Evolutionary conservation across 2,888 invertebrate genomes (phyloP).

Genomic region (Agapetus fuscipes): DNA sequence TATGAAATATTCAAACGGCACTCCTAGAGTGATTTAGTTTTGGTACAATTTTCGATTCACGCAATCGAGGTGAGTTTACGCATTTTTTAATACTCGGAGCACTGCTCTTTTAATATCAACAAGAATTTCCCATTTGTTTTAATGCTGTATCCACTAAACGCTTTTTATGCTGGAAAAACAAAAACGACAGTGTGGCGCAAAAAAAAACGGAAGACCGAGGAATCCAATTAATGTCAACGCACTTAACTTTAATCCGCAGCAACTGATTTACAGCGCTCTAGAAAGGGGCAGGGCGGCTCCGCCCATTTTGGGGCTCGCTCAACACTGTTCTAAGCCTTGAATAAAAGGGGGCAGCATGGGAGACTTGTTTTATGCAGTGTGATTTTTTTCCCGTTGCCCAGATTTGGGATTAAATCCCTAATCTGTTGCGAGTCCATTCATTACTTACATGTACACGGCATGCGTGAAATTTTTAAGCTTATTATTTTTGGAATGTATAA

Average conservation of each 20-base stretch:
- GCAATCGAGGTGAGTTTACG: no score
- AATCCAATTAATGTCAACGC: conserved; percentile 20
- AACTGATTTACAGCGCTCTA: conserved; percentile 14
- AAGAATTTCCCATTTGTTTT: conserved; percentile 1
- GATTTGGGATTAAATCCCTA: conserved; percentile 11
- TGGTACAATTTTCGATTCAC: background rate
- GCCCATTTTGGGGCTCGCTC: background rate
- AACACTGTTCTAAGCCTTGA: background rate
- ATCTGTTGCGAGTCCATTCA: conserved; percentile 9
- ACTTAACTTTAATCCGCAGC: conserved; percentile 19
- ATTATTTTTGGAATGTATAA: no score
- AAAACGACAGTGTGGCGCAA: background rate
- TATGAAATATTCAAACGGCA: no score
- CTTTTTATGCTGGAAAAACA: no score
- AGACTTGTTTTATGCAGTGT: conserved; percentile 6
- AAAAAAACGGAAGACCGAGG: conserved; percentile 11
- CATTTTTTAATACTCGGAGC: background rate
- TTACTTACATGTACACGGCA: conserved; percentile 2
- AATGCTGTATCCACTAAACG: no score
- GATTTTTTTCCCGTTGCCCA: conserved; percentile 1
- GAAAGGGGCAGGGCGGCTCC: background rate
- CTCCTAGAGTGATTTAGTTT: no score
- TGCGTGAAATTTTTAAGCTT: no score
- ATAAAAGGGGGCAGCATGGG: background rate
- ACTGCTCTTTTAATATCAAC: background rate